Evolutionary conservation across 1,140 invertebrate species (phyloP).

Genomic region (Amphibalanus amphitrite): DNA sequence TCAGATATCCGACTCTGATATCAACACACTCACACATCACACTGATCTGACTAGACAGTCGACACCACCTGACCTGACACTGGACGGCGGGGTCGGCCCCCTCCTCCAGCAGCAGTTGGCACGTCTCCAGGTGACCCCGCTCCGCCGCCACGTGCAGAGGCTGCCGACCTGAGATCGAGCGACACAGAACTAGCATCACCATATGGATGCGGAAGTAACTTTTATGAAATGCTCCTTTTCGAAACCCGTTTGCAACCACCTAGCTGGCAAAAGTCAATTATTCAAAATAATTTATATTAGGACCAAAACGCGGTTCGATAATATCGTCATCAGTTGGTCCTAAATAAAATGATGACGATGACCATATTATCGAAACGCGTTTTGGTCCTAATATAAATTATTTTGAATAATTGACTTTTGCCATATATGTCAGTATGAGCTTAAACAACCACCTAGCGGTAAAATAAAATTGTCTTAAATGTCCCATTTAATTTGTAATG

Average conservation of each 20-base stretch:
- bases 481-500: not conserved
- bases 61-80: conserved; percentile 48
- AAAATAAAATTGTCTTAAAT: too few relatives aligned
- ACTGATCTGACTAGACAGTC: not conserved
- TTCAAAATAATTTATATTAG: too few relatives aligned
- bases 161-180: conserved; percentile 73
- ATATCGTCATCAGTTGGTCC: not conserved
- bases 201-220: too few relatives aligned
- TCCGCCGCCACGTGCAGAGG: conserved; percentile 80
- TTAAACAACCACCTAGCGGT: too few relatives aligned
- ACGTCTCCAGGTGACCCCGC: conserved; percentile 66
- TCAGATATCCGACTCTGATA: too few relatives aligned
- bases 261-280: too few relatives aligned
- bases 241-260: not conserved
- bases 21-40: not conserved
- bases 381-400: too few relatives aligned
- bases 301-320: too few relatives aligned
- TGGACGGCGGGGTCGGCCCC: conserved; percentile 74
- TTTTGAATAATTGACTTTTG: too few relatives aligned
- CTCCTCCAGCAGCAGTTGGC: conserved; percentile 71
- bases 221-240: not conserved
- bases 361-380: too few relatives aligned
- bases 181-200: not conserved
- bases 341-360: not conserved
- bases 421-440: too few relatives aligned